A percentile compares a stretch with the other conserved stretches of the same genome.
Conservation (phyloP, 1,140 invertebrate genomes). For the Meloidogyne exigua region DNA sequence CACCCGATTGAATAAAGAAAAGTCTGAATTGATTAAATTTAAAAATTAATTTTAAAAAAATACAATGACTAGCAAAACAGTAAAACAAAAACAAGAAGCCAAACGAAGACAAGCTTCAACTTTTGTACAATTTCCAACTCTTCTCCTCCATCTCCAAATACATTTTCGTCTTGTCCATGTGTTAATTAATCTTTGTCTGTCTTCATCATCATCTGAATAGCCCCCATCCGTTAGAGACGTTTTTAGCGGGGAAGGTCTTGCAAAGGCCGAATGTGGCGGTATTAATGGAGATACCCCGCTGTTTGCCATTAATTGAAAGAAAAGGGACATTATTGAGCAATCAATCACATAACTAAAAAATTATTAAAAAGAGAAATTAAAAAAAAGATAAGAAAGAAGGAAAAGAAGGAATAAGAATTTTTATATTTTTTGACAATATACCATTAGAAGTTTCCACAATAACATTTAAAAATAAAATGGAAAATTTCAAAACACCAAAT, state of each 20-base stretch:
- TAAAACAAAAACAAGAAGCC: not conserved
- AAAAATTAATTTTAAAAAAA: not conserved
- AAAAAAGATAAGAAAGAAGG: no score
- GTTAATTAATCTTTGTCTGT: not conserved
- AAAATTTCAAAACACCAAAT: no score
- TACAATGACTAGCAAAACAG: slow-evolving; percentile 11
- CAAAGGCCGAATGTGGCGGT: not conserved
- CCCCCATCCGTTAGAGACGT: not conserved
- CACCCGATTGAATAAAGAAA: slow-evolving; percentile 5
- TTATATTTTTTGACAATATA: no score
- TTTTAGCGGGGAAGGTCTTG: not conserved
- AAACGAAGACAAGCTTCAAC: not conserved
- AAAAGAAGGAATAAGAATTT: not conserved
- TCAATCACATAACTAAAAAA: not conserved
- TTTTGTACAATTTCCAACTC: slow-evolving; percentile 3
- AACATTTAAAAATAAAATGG: no score
- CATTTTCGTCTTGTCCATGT: not conserved
- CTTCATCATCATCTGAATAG: not conserved
- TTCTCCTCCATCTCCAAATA: slow-evolving; percentile 1
- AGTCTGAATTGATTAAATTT: not conserved
- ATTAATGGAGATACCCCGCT: not conserved
- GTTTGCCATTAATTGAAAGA: not conserved
- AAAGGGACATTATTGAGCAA: not conserved
- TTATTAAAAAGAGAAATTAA: no score
- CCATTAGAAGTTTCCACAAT: no score